Conservation (phyloP, 2,797 vertebrate genomes). For the Lutjanus argentimaculatus region DNA sequence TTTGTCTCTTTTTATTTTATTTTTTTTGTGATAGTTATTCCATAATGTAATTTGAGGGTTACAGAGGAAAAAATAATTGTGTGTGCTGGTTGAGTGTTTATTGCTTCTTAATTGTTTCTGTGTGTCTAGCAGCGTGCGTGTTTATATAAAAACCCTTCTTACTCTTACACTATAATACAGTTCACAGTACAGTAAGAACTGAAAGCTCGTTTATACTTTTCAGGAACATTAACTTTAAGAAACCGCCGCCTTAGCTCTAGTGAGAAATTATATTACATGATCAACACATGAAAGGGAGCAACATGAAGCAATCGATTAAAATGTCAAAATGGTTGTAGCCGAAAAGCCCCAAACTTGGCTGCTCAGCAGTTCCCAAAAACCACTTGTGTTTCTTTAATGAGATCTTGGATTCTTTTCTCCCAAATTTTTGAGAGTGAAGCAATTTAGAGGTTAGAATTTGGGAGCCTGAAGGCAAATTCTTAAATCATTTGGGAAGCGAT, state of each 20-base stretch:
- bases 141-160: background rate
- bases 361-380: conserved; percentile 70
- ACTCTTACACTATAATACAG: background rate
- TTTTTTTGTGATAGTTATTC: conserved; percentile 6
- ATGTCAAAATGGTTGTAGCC: conserved; percentile 41
- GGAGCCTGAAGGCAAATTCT: conserved; percentile 75
- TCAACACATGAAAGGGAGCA: conserved; percentile 55
- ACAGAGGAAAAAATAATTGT: conserved; percentile 31
- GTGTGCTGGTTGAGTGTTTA: conserved; percentile 44
- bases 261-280: conserved; percentile 37
- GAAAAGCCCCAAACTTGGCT: conserved; percentile 63
- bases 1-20: conserved; percentile 8
- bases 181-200: background rate
- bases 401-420: conserved; percentile 79
- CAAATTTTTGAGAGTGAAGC: conserved; percentile 68
- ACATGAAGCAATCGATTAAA: conserved; percentile 59
- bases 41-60: conserved; percentile 36
- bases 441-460: conserved; percentile 77
- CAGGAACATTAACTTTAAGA: conserved; percentile 61
- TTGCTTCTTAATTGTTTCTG: conserved; percentile 43
- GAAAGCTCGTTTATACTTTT: conserved; percentile 31
- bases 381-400: conserved; percentile 74
- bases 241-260: conserved; percentile 27
- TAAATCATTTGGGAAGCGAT: conserved; percentile 75
- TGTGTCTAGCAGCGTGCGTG: conserved; percentile 2